These are phyloP conservation scores for Urocynchramus pylzowi DNA, from an alignment of 2,113 vertebrate genomes.

Conservation along the genomic window DNA sequence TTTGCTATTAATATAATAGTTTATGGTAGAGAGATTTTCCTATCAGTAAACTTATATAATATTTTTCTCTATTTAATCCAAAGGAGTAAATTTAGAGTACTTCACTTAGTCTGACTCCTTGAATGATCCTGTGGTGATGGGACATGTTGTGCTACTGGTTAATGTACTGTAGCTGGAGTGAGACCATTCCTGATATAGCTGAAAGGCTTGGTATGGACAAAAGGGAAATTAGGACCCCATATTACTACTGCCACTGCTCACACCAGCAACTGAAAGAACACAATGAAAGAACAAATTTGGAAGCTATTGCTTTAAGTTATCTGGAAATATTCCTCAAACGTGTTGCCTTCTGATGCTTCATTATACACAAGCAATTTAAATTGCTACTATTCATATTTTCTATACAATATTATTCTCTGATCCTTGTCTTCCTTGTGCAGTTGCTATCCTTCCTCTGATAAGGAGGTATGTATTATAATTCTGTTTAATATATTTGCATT, in stretches of 20 bases:
- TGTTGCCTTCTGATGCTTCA: not conserved
- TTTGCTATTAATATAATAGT: not conserved
- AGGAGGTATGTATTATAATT: not conserved
- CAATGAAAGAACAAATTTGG: not conserved
- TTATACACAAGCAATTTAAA: not conserved
- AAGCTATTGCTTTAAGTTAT: not conserved
- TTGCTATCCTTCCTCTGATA: slow-evolving; percentile 2
- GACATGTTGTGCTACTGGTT: not conserved
- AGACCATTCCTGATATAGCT: not conserved
- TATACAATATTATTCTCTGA: not conserved
- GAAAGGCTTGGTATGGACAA: not conserved
- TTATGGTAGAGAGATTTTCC: not conserved
- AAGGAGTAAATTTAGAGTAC: not conserved
- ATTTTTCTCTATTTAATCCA: not conserved
- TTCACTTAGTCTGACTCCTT: not conserved
- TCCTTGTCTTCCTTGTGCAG: not conserved
- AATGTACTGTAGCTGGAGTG: not conserved
- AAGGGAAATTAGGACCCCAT: not conserved
- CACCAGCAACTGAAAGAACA: not conserved
- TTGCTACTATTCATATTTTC: not conserved
- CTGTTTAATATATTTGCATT: slow-evolving; percentile 10
- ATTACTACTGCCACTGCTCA: not conserved
- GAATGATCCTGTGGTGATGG: not conserved
- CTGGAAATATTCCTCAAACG: not conserved
- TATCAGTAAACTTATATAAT: not conserved